Evolutionary conservation across 2,797 vertebrate species (phyloP).

Genomic region (Philypnodon macrostomus): DNA sequence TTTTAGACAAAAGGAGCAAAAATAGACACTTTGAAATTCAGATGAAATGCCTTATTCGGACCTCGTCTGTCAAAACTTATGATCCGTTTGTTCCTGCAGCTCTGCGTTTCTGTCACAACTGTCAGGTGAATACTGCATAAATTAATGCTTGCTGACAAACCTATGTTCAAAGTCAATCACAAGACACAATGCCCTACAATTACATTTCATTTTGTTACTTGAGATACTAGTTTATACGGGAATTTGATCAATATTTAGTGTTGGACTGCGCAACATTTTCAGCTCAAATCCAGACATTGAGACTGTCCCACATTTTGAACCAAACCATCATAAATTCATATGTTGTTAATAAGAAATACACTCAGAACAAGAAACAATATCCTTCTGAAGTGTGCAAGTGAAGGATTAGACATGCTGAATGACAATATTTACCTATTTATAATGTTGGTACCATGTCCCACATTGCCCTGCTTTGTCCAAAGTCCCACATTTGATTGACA

Average conservation of each 20-base stretch:
- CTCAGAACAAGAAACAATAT: too few species aligned
- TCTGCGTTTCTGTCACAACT: constrained; percentile 45
- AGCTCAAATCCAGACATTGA: too few species aligned
- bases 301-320: too few species aligned
- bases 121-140: constrained; percentile 58
- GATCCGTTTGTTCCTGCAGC: constrained; percentile 18
- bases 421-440: too few species aligned
- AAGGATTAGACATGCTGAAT: too few species aligned
- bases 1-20: constrained; percentile 32
- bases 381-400: too few species aligned
- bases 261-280: too few species aligned
- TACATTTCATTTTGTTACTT: constrained; percentile 33
- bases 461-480: too few species aligned
- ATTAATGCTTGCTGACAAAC: constrained; percentile 40
- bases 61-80: constrained; percentile 43
- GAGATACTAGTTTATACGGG: neutral
- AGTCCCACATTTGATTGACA: too few species aligned
- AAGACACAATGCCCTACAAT: constrained; percentile 52
- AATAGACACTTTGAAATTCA: constrained; percentile 53
- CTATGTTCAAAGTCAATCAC: constrained; percentile 52
- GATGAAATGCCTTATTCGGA: constrained; percentile 38
- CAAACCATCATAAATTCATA: too few species aligned
- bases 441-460: too few species aligned
- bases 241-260: neutral
- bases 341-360: too few species aligned